phyloP scores from a whole-genome alignment of 2,888 invertebrate species.

The Stenurella melanura region DNA sequence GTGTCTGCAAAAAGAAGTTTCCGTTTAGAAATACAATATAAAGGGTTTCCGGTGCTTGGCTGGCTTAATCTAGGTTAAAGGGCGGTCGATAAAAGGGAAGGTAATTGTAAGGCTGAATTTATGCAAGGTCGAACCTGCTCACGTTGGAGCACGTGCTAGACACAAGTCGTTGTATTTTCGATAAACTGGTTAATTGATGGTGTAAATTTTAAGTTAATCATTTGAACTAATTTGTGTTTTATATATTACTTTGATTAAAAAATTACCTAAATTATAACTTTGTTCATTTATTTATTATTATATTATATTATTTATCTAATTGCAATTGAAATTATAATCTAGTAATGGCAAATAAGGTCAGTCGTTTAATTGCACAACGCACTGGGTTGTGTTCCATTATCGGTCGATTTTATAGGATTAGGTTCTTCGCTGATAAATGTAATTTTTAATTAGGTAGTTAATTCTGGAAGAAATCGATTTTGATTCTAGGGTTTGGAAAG shows the following conservation, averaged over 20 bases:
- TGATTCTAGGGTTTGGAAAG: no score
- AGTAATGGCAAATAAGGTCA: no score
- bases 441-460: no score
- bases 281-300: no score
- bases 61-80: slow-evolving; percentile 4
- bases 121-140: slow-evolving; percentile 25
- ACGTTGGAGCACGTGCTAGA: slow-evolving; percentile 27
- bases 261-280: no score
- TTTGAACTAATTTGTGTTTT: not conserved
- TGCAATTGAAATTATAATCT: no score
- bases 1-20: slow-evolving; percentile 79
- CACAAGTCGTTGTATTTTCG: slow-evolving; percentile 1
- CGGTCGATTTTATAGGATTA: no score
- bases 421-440: no score
- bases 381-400: no score
- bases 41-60: slow-evolving; percentile 28
- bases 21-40: slow-evolving; percentile 15
- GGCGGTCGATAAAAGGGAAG: slow-evolving; percentile 36
- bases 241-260: not conserved
- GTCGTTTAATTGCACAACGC: no score
- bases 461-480: no score
- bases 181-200: not conserved
- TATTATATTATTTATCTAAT: no score
- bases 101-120: slow-evolving; percentile 22
- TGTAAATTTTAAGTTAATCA: not conserved